Conservation (phyloP, 2,888 invertebrate species). For the Cabera pusaria region DNA sequence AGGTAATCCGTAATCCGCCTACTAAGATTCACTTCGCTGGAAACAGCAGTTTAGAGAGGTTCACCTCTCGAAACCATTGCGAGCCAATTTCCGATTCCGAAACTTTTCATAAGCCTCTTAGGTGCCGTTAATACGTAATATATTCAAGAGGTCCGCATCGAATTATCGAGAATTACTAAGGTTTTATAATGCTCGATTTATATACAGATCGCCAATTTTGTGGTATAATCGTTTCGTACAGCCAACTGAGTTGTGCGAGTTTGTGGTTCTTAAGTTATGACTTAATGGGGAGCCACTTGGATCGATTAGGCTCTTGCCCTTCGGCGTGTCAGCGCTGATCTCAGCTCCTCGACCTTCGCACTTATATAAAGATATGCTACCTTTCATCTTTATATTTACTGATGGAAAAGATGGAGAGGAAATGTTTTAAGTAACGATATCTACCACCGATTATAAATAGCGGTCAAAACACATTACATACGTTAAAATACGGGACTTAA, state of each 20-base stretch:
- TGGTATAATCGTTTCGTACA: constrained; percentile 33
- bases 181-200: constrained; percentile 31
- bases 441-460: too few species aligned
- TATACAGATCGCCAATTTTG: constrained; percentile 20
- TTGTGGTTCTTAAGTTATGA: constrained; percentile 44
- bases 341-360: constrained; percentile 37
- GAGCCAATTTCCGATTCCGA: constrained; percentile 13
- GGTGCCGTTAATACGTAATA: constrained; percentile 31
- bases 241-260: constrained; percentile 47
- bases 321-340: constrained; percentile 40
- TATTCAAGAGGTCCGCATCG: constrained; percentile 32
- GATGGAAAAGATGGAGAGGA: too few species aligned
- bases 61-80: constrained; percentile 11
- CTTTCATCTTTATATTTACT: too few species aligned
- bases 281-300: constrained; percentile 38
- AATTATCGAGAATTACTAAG: constrained; percentile 26
- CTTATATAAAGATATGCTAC: constrained; percentile 24
- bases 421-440: too few species aligned
- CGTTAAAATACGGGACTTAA: too few species aligned
- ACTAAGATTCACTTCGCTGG: constrained; percentile 10
- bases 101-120: constrained; percentile 38
- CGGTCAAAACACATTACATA: too few species aligned
- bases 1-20: constrained; percentile 7
- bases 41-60: constrained; percentile 5
- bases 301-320: constrained; percentile 53